Percentiles rank a stretch among this genome's conserved stretches.
Evolutionary conservation across 1,140 invertebrate species (phyloP).

Genomic region (Xylocopa sonorina): DNA sequence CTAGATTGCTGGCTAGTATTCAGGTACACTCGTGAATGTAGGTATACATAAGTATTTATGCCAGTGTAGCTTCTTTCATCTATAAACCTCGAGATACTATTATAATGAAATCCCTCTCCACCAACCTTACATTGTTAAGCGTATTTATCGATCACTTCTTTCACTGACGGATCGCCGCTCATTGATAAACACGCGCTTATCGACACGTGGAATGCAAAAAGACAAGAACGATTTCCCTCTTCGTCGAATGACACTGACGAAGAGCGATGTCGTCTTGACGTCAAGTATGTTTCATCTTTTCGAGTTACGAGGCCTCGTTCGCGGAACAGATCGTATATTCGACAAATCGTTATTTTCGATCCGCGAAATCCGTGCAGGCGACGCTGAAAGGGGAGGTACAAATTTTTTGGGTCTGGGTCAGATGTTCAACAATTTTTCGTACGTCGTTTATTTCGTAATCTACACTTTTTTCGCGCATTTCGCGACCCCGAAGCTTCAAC

Average conservation of each 20-base stretch:
- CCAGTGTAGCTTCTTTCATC: background rate
- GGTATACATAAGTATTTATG: no score
- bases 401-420: background rate
- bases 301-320: background rate
- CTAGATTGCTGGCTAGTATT: no score
- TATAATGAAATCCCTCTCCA: background rate
- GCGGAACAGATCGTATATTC: background rate
- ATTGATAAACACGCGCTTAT: constrained; percentile 49
- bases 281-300: background rate
- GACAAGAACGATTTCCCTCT: background rate
- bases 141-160: constrained; percentile 49
- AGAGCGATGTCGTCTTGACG: background rate
- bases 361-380: no score
- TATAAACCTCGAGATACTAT: background rate
- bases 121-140: no score
- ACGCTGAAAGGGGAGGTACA: no score
- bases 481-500: background rate
- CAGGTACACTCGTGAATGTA: no score
- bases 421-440: background rate
- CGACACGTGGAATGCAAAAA: constrained; percentile 3
- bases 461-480: no score
- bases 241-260: background rate
- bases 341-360: background rate
- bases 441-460: no score
- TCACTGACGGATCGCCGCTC: constrained; percentile 33